Conservation (phyloP, 2,888 invertebrate species). For the Encarsia formosa region DNA sequence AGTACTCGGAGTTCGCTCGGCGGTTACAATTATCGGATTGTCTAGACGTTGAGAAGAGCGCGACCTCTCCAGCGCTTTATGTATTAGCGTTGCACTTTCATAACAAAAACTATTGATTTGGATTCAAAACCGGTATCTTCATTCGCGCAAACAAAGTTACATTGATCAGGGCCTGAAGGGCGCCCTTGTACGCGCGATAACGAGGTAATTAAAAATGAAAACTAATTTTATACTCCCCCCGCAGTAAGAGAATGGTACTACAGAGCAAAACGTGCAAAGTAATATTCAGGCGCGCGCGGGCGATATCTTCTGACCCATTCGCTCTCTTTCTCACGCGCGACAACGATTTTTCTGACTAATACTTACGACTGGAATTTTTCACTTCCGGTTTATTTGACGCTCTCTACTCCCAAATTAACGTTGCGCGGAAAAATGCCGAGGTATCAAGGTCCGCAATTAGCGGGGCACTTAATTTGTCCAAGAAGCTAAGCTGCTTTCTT, state of each 20-base stretch:
- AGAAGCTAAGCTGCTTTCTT: too few species aligned
- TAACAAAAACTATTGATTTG: too few species aligned
- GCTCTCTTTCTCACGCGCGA: conserved; percentile 1
- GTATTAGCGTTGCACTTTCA: too few species aligned
- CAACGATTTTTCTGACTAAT: conserved; percentile 8
- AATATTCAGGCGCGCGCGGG: conserved; percentile 28
- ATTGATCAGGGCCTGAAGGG: too few species aligned
- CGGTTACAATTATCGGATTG: conserved; percentile 13
- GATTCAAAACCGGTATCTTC: too few species aligned
- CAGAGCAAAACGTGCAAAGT: conserved; percentile 26
- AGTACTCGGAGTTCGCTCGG: too few species aligned
- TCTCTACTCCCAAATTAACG: conserved; percentile 13
- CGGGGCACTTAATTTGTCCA: too few species aligned
- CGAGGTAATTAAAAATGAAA: conserved; percentile 37
- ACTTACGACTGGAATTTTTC: conserved; percentile 19
- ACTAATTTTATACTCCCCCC: conserved; percentile 35
- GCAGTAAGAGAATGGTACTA: not conserved
- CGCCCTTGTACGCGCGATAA: too few species aligned
- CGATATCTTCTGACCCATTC: conserved; percentile 4
- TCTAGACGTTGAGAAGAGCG: conserved; percentile 11
- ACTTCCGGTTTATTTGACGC: conserved; percentile 15
- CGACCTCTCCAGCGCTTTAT: too few species aligned
- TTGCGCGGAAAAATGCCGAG: too few species aligned
- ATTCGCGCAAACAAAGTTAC: too few species aligned
- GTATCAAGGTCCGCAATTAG: too few species aligned